Evolutionary conservation across 2,797 vertebrate species (phyloP), one percentile per base, ranked within the genome.

Genomic region (Poeciliopsis paucimaculata): DNA sequence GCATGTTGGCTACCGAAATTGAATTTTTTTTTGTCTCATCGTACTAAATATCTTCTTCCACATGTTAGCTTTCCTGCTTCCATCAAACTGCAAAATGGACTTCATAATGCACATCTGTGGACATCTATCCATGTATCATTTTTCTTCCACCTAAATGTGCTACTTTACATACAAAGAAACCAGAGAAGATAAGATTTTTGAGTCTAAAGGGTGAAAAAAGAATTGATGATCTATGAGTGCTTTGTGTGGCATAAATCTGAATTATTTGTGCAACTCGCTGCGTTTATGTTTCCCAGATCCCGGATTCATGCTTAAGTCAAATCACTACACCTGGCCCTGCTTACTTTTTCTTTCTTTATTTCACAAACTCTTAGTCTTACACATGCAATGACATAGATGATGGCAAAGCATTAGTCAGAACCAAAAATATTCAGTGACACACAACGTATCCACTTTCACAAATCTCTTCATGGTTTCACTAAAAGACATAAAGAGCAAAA

Each of bases 341-440:
- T 57, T 18, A 20, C 73, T 79, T 82, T 86, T 71, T 72, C n/a
- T 84, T 84, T 92, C 76, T 82, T 20, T 81, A 57, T 88, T 80
- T 82, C 72, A 39, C 47, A 53, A 39, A 41, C 34, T 46, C 55
- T 8, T 3, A 4, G 53, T 82, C 18, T 78, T 49, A 77, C 55
- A 81, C 90, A 85, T 83, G 87, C 79, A 82, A 84, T 81, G 95
- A 88, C 91, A 86, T 93, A 95, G 89, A 93, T 94, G 89, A 94
- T 95, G 95, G 94, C 95, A 94, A 95, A 95, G 95, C 89, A 82
- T 97, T 96, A 98, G 93, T 97, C 96, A 97, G 93, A 96, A 89
- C 96, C 96, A 96, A 93, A 95, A 97, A 62, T 26, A 28, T 28
- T 72, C 36, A 43, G 34, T 45, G 34, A 76, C 36, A n/a, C 41